Evolutionary conservation across 2,888 invertebrate species (phyloP).

Genomic region (Tachina grossa): DNA sequence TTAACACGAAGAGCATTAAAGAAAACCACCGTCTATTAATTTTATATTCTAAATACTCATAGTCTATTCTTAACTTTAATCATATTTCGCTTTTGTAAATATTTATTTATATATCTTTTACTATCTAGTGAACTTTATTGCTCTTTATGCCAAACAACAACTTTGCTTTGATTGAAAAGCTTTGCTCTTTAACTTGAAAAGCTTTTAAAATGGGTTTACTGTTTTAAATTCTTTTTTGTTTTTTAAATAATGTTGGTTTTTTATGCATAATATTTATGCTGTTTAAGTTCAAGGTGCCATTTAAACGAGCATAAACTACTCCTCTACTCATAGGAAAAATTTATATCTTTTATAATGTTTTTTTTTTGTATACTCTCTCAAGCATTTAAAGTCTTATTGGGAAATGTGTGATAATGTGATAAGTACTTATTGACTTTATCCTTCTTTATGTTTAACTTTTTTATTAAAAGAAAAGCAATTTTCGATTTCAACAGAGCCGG

Average conservation of each 20-base stretch:
- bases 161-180: conserved; percentile 1
- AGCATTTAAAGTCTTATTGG: conserved; percentile 27
- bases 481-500: conserved; percentile 75
- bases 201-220: conserved; percentile 35
- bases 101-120: conserved; percentile 76
- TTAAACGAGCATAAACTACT: conserved; percentile 45
- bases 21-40: conserved; percentile 70
- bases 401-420: conserved; percentile 49
- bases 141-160: conserved; percentile 29
- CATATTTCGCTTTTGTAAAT: conserved; percentile 78
- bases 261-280: conserved; percentile 76
- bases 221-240: conserved; percentile 31
- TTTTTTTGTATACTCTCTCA: not conserved
- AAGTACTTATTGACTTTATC: conserved; percentile 34
- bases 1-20: conserved; percentile 35
- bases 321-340: conserved; percentile 16
- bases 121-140: conserved; percentile 71
- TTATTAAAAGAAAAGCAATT: conserved; percentile 48
- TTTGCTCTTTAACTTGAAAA: not conserved
- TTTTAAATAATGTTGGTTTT: conserved; percentile 42
- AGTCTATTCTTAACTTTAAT: conserved; percentile 67
- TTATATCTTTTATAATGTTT: conserved; percentile 37
- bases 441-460: conserved; percentile 28
- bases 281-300: conserved; percentile 67
- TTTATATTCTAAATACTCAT: conserved; percentile 65